A percentile compares a stretch with the other conserved stretches of the same genome.
Evolutionary conservation across 2,888 invertebrate species (phyloP).

Genomic region (Macroteleia sp.): DNA sequence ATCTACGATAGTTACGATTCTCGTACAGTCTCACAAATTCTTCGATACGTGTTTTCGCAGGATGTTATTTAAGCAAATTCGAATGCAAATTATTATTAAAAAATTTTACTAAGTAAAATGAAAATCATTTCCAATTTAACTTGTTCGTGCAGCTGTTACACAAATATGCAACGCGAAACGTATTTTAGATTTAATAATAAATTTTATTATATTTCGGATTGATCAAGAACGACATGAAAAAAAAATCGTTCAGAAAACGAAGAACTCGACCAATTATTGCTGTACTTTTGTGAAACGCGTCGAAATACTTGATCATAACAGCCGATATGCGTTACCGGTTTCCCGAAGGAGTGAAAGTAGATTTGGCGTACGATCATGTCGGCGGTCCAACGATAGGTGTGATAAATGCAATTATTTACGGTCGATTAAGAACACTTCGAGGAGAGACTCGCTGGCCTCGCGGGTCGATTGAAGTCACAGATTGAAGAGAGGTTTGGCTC

Average conservation of each 20-base stretch:
- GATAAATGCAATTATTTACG: constrained; percentile 84
- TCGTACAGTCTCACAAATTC: too few relatives aligned
- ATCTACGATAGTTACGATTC: too few relatives aligned
- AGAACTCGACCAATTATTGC: constrained; percentile 36
- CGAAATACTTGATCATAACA: constrained; percentile 54
- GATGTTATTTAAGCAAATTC: too few relatives aligned
- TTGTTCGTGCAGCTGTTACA: too few relatives aligned
- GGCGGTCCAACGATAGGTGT: constrained; percentile 80
- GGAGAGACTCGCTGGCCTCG: constrained; percentile 64
- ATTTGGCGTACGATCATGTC: constrained; percentile 71
- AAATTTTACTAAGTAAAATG: too few relatives aligned
- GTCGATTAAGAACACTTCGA: constrained; percentile 81
- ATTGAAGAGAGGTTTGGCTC: constrained; percentile 70
- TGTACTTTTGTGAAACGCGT: constrained; percentile 52
- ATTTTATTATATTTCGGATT: too few relatives aligned
- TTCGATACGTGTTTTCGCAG: too few relatives aligned
- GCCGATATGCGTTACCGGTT: constrained; percentile 72
- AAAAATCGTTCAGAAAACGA: constrained; percentile 4
- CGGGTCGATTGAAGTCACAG: constrained; percentile 74
- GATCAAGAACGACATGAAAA: background rate
- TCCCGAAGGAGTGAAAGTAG: constrained; percentile 74
- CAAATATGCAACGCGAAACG: too few relatives aligned
- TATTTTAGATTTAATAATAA: too few relatives aligned
- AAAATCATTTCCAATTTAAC: too few relatives aligned
- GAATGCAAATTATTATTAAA: too few relatives aligned